Conservation (phyloP, 2,888 invertebrate species). For the Fragum whitleyi region DNA sequence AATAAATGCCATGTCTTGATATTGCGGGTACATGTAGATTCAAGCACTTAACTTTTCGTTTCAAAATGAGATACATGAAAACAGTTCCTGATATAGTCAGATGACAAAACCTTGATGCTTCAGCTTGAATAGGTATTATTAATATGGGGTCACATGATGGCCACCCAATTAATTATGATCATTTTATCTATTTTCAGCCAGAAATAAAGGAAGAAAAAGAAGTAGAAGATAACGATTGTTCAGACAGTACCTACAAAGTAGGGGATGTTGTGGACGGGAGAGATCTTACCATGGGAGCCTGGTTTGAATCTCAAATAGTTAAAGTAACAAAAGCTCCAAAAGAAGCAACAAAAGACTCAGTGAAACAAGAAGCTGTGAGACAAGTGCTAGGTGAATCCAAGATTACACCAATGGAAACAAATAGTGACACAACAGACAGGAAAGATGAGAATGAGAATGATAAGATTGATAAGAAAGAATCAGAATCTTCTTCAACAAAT, state of each 20-base stretch:
- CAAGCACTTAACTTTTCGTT: too few relatives aligned
- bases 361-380: slow-evolving; percentile 32
- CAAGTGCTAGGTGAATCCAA: slow-evolving; percentile 55
- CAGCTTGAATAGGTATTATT: too few relatives aligned
- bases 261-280: slow-evolving; percentile 90
- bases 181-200: slow-evolving; percentile 60
- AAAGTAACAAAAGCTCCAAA: slow-evolving; percentile 67
- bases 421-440: slow-evolving; percentile 29
- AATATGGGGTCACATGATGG: too few relatives aligned
- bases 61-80: too few relatives aligned
- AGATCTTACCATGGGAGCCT: slow-evolving; percentile 89
- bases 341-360: background rate
- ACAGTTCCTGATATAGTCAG: too few relatives aligned
- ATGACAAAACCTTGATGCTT: too few relatives aligned
- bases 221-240: slow-evolving; percentile 23
- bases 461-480: slow-evolving; percentile 37
- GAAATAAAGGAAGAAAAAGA: slow-evolving; percentile 37
- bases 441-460: slow-evolving; percentile 63
- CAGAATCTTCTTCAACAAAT: slow-evolving; percentile 41
- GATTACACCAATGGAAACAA: slow-evolving; percentile 7
- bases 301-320: slow-evolving; percentile 89
- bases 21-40: too few relatives aligned
- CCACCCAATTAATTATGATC: too few relatives aligned
- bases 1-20: too few relatives aligned
- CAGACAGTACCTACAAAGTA: slow-evolving; percentile 74